Percentiles rank a stretch among this genome's conserved stretches.
phyloP scores from a whole-genome alignment of 2,113 vertebrate species.

The Tinamus guttatus region DNA sequence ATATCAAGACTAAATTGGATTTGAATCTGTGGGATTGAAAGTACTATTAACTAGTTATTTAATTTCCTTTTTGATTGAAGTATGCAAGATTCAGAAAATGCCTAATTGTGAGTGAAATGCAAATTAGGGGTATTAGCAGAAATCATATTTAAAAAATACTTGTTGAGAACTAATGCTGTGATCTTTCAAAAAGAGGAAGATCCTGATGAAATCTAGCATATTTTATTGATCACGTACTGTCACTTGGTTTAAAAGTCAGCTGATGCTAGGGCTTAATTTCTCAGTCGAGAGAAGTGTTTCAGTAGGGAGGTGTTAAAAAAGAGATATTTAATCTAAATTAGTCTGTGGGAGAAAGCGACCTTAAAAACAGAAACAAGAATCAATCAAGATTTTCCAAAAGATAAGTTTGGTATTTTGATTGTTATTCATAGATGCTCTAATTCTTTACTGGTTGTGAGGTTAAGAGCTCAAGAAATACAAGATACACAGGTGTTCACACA shows the following conservation, averaged over 20 bases:
- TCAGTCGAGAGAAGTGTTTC: neutral
- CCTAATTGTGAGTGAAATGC: slow-evolving; percentile 42
- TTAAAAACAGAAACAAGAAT: neutral
- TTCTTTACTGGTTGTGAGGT: neutral
- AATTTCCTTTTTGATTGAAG: slow-evolving; percentile 63
- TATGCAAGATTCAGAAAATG: slow-evolving; percentile 9
- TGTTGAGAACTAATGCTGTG: neutral
- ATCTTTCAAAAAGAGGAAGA: neutral
- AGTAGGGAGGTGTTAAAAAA: rapidly evolving
- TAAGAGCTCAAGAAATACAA: neutral
- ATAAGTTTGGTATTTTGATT: neutral
- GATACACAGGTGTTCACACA: neutral
- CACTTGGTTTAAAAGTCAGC: neutral
- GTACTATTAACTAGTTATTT: slow-evolving; percentile 54
- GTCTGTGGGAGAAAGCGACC: neutral
- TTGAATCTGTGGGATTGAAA: slow-evolving; percentile 46
- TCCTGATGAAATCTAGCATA: neutral
- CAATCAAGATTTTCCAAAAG: neutral
- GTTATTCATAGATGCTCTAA: neutral
- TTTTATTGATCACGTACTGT: neutral
- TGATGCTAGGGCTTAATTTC: neutral
- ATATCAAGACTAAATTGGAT: slow-evolving; percentile 49
- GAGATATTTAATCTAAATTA: neutral
- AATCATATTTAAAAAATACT: neutral
- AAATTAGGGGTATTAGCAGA: slow-evolving; percentile 10